These are phyloP conservation scores for Apus apus DNA, from an alignment of 2,113 vertebrate species.

Conservation along the genomic window DNA sequence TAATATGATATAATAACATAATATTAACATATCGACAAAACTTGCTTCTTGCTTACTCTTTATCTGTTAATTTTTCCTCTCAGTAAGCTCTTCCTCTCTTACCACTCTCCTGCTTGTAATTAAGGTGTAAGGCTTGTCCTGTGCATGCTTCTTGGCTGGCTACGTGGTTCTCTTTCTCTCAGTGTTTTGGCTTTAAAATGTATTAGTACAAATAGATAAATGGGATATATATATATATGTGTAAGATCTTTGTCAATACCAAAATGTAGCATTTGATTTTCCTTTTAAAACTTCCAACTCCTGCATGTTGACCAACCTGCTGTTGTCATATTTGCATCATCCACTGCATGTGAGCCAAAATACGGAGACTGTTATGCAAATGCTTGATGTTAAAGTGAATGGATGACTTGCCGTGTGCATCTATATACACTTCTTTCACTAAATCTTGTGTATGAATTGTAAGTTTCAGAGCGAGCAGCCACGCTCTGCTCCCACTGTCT, in stretches of 20 bases:
- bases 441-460: not conserved
- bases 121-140: not conserved
- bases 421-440: slow-evolving; percentile 1
- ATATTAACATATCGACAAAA: not conserved
- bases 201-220: not conserved
- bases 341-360: not conserved
- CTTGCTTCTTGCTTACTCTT: not conserved
- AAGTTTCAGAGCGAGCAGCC: not conserved
- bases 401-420: slow-evolving; percentile 12
- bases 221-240: not conserved
- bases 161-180: not conserved
- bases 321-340: not conserved
- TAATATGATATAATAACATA: not conserved
- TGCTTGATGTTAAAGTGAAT: not conserved
- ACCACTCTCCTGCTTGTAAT: not conserved
- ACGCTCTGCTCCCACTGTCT: not conserved
- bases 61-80: not conserved
- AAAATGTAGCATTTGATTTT: not conserved
- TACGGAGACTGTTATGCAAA: not conserved
- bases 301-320: not conserved
- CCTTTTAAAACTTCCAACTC: not conserved
- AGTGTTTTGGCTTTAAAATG: not conserved
- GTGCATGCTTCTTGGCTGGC: not conserved
- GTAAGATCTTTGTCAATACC: not conserved
- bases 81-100: not conserved